These are phyloP conservation scores for Toxotes chatareus DNA, from an alignment of 2,113 vertebrate genomes.

Conservation along the genomic window DNA sequence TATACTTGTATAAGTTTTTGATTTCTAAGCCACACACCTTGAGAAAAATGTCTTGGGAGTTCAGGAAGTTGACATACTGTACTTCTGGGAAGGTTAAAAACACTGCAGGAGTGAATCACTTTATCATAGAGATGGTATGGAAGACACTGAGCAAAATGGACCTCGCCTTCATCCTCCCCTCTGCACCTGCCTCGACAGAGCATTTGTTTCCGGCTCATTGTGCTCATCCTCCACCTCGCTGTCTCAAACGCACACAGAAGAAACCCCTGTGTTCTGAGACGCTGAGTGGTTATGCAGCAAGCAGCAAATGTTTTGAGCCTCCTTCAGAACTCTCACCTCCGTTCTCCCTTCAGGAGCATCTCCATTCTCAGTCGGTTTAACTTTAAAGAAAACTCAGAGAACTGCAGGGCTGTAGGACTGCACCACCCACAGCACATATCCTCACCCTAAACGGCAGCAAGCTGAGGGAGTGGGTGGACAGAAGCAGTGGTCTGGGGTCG, in stretches of 20 bases:
- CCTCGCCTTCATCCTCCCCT: constrained; percentile 34
- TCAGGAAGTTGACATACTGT: constrained; percentile 18
- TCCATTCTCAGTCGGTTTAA: constrained; percentile 39
- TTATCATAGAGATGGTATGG: constrained; percentile 31
- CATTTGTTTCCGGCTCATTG: constrained; percentile 53
- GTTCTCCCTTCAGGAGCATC: constrained; percentile 10
- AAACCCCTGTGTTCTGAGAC: constrained; percentile 27
- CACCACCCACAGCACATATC: constrained; percentile 51
- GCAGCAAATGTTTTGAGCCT: constrained; percentile 25
- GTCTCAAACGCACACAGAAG: constrained; percentile 8
- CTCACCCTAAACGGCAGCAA: constrained; percentile 47
- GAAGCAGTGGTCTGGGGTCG: constrained; percentile 50
- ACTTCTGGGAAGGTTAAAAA: constrained; percentile 31
- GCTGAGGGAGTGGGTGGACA: constrained; percentile 65
- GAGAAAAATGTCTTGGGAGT: constrained; percentile 21
- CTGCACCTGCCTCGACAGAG: constrained; percentile 51
- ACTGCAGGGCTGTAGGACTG: constrained; percentile 5
- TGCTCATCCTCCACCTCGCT: constrained; percentile 42
- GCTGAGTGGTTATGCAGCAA: constrained; percentile 21
- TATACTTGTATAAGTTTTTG: constrained; percentile 6
- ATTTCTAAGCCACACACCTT: constrained; percentile 5
- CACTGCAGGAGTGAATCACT: constrained; percentile 13
- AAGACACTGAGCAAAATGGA: constrained; percentile 30
- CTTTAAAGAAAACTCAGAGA: constrained; percentile 32
- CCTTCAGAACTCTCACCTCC: constrained; percentile 24